phyloP scores from a whole-genome alignment of 2,113 vertebrate species.

The Sciurus niger region DNA sequence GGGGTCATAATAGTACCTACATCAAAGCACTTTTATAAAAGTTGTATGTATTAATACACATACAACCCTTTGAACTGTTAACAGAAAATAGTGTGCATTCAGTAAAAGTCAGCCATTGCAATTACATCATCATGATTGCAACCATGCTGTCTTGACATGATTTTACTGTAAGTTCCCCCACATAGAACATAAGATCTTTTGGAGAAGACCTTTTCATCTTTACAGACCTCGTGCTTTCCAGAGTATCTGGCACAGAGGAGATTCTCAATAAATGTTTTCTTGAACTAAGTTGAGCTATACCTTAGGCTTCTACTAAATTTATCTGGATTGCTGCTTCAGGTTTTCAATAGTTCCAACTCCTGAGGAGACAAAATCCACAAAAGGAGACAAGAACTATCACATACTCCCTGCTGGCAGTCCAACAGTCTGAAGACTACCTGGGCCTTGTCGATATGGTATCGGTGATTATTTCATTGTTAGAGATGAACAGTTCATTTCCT shows the following conservation, averaged over 20 bases:
- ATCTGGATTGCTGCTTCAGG: background rate
- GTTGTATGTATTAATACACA: background rate
- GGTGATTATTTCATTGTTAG: constrained; percentile 19
- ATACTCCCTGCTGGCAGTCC: background rate
- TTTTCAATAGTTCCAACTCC: constrained; percentile 3
- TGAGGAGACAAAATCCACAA: constrained; percentile 38
- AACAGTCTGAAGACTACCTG: background rate
- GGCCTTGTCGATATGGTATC: background rate
- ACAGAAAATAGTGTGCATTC: background rate
- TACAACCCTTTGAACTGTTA: background rate
- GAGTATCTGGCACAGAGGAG: background rate
- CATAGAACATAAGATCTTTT: background rate
- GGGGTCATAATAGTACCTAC: background rate
- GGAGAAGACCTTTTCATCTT: constrained; percentile 24
- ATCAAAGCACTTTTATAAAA: background rate
- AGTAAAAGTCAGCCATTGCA: background rate
- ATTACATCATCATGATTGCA: background rate
- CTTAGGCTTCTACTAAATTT: constrained; percentile 12
- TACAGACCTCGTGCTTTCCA: background rate
- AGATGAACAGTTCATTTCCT: background rate
- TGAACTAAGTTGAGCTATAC: background rate
- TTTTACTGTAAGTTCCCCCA: background rate
- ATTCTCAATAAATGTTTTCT: background rate
- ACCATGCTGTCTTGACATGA: background rate
- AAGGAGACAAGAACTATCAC: background rate